Conservation (phyloP, 2,797 vertebrate species). For the Ctenochaetus hawaiiensis region DNA sequence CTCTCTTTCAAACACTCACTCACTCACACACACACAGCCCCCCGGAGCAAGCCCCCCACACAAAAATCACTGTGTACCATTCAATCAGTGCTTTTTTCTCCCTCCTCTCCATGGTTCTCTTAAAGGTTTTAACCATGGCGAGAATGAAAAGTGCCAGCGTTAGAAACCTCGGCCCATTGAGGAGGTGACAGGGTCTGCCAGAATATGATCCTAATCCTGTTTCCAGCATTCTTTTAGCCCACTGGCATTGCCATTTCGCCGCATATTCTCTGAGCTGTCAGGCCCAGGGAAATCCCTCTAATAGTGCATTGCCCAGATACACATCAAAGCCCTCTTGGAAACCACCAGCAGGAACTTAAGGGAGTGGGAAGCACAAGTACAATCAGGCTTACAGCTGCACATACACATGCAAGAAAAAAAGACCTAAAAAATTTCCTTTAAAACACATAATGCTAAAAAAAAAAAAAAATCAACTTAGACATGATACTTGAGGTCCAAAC, state of each 20-base stretch:
- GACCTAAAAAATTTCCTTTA: slow-evolving; percentile 1
- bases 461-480: slow-evolving; percentile 4
- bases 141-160: slow-evolving; percentile 88
- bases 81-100: slow-evolving; percentile 80
- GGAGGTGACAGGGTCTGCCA: slow-evolving; percentile 90
- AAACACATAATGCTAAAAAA: slow-evolving; percentile 8
- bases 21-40: slow-evolving; percentile 12
- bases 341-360: slow-evolving; percentile 75
- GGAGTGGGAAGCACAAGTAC: slow-evolving; percentile 55
- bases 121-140: slow-evolving; percentile 84
- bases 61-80: slow-evolving; percentile 85
- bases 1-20: neutral
- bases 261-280: slow-evolving; percentile 88
- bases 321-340: slow-evolving; percentile 91
- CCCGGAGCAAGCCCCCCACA: slow-evolving; percentile 73
- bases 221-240: slow-evolving; percentile 91
- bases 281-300: slow-evolving; percentile 89
- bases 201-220: slow-evolving; percentile 98
- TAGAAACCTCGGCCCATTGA: slow-evolving; percentile 91
- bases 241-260: slow-evolving; percentile 83
- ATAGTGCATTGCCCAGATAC: slow-evolving; percentile 89
- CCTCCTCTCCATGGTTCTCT: slow-evolving; percentile 77
- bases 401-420: slow-evolving; percentile 28
- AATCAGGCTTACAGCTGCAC: slow-evolving; percentile 58
- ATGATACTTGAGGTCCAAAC: slow-evolving; percentile 14